Base-by-base conservation (phyloP, 2,113 vertebrate species). In the Tor tambroides region DNA sequence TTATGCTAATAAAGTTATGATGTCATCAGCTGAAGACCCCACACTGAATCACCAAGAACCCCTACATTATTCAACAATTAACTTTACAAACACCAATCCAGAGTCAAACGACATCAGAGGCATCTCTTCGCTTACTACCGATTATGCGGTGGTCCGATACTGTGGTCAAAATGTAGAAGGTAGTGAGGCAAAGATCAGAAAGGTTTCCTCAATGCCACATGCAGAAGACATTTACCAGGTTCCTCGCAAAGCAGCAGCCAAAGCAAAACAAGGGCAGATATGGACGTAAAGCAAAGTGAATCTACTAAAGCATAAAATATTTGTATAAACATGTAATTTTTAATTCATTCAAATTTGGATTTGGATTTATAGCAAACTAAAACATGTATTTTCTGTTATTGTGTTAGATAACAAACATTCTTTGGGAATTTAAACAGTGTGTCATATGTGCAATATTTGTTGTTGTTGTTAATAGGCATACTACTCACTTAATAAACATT, bases 51-150 rank as follows among this genome's bases (percentile, higher is more conserved):
- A 72, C 10, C 35, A 1, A 72, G 69, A 72, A 38, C 21, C 30
- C 56, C 78, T 80, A 14, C 78, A 80, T 26, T 80, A 80, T 61
- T 61, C 78, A 32, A 38, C 78, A 21, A 80, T 80, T 61, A 8
- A 61, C 32, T 59, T 80, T 14, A 61, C 6, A 38, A 80, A 41
- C 2, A 61, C 21, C 21, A 14, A 15, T 15, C 30, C 21, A 7
- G 32, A 26, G 54, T 61, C 54, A 38, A 15, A 59, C 7, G 21
- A 17, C 21, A n/a, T 80, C 32, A 80, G 11, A 38, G 54, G 30
- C 10, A 15, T 80, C 54, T 17, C 32, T 59, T 61, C 17, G 3
- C 54, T 61, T 61, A 41, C 51, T 15, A 59, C 19, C 1, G 78
- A 61, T 1, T 80, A 80, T 8, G 54, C 78, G 41, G 78, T 38